Conservation (phyloP, 1,140 invertebrate genomes). For the Leptinotarsa undecemlineata region DNA sequence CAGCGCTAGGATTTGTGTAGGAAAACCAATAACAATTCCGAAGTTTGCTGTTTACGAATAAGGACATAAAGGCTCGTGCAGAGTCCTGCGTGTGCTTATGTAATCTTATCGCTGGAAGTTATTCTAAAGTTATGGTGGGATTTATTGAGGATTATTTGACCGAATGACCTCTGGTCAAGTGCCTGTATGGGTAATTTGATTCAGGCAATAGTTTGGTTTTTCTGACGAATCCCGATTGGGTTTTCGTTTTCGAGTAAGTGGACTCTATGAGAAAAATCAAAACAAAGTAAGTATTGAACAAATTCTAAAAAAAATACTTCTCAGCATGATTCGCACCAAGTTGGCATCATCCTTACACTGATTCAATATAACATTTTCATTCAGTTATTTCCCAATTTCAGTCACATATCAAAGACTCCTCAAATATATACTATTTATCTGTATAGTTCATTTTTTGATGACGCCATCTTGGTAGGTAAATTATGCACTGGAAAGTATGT, state of each 20-base stretch:
- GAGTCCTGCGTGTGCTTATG: slow-evolving; percentile 13
- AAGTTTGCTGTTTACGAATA: slow-evolving; percentile 24
- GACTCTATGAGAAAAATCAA: too few relatives aligned
- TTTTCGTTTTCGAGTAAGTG: not conserved
- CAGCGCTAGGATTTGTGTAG: not conserved
- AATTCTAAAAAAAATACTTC: too few relatives aligned
- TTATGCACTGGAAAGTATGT: too few relatives aligned
- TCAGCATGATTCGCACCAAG: too few relatives aligned
- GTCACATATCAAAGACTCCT: too few relatives aligned
- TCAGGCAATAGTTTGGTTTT: slow-evolving; percentile 18
- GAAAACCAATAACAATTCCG: slow-evolving; percentile 1
- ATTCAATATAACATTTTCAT: too few relatives aligned
- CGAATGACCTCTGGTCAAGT: slow-evolving; percentile 25
- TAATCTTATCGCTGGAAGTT: slow-evolving; percentile 26
- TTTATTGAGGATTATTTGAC: slow-evolving; percentile 28
- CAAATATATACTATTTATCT: too few relatives aligned
- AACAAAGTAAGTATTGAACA: too few relatives aligned
- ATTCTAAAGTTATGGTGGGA: slow-evolving; percentile 21
- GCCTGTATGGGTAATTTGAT: slow-evolving; percentile 20
- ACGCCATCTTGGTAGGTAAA: too few relatives aligned
- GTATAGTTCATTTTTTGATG: too few relatives aligned
- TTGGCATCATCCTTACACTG: too few relatives aligned
- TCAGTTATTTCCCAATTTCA: too few relatives aligned
- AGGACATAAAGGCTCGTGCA: slow-evolving; percentile 5
- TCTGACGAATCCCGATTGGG: not conserved